Evolutionary conservation across 2,888 invertebrate genomes (phyloP).

Genomic region (Rhamnusium bicolor): DNA sequence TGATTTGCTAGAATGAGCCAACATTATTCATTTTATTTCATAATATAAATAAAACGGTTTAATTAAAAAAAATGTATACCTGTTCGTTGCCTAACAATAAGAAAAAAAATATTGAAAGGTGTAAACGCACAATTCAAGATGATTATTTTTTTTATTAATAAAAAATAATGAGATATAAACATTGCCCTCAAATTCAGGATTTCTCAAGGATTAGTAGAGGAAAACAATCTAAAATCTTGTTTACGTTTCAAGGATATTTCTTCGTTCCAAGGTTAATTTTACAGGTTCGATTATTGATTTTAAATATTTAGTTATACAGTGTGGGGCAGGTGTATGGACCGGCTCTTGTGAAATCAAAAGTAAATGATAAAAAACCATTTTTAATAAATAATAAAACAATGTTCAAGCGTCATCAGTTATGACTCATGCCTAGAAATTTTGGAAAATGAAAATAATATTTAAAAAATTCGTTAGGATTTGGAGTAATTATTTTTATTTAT

Average conservation of each 20-base stretch:
- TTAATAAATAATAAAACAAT: no score
- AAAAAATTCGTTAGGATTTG: no score
- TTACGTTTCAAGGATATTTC: background rate
- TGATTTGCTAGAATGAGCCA: background rate
- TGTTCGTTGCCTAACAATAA: background rate
- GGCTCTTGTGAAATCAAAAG: no score
- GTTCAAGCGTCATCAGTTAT: no score
- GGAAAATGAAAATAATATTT: no score
- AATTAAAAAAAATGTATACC: background rate
- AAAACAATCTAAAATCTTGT: background rate
- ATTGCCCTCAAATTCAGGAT: background rate
- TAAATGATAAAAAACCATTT: no score
- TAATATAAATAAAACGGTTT: background rate
- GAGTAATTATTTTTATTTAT: no score
- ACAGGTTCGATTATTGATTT: background rate
- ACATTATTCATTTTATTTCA: background rate
- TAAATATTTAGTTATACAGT: background rate
- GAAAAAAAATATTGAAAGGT: background rate
- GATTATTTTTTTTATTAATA: no score
- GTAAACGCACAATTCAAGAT: background rate
- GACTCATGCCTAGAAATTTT: no score
- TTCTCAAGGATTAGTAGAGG: background rate
- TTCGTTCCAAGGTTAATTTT: background rate
- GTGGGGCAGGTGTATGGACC: no score
- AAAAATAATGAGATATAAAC: no score